These are phyloP conservation scores for Eurytoma adleriae DNA, from an alignment of 2,888 invertebrate species.

Conservation along the genomic window DNA sequence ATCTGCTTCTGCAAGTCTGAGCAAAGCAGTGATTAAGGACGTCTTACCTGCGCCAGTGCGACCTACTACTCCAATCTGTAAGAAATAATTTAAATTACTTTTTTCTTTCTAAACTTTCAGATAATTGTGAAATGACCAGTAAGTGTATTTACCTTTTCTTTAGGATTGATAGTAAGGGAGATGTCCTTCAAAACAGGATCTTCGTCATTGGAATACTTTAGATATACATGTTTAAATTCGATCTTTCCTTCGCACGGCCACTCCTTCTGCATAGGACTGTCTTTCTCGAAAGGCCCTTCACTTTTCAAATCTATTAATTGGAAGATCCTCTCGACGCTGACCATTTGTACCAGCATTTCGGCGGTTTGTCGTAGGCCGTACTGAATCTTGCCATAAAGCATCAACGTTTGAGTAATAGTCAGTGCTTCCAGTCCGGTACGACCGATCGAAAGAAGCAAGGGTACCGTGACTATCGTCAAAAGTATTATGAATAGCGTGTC, in stretches of 20 bases:
- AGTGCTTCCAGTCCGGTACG: conserved; percentile 83
- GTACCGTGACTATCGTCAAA: conserved; percentile 80
- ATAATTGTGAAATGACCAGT: not conserved
- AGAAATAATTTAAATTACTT: not conserved
- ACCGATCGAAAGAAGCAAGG: conserved; percentile 79
- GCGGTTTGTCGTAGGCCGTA: conserved; percentile 88
- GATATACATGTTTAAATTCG: conserved; percentile 79
- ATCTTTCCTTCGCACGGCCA: conserved; percentile 86
- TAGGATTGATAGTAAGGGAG: conserved; percentile 82
- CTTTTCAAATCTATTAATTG: conserved; percentile 86
- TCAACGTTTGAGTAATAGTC: conserved; percentile 84
- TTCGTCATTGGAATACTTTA: conserved; percentile 80
- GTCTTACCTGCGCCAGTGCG: conserved; percentile 93
- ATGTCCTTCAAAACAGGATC: conserved; percentile 86
- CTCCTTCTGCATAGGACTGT: conserved; percentile 76
- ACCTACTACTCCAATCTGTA: conserved; percentile 88
- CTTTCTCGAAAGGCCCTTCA: conserved; percentile 82
- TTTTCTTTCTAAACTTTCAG: not conserved
- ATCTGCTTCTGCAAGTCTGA: conserved; percentile 84
- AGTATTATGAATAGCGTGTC: conserved; percentile 81
- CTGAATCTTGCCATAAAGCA: conserved; percentile 88
- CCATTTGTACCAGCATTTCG: conserved; percentile 86
- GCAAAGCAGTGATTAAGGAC: conserved; percentile 88
- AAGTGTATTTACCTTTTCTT: conserved; percentile 80
- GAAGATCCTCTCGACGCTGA: conserved; percentile 87